phyloP scores from a whole-genome alignment of 2,797 vertebrate species.

The Hephaestus fuliginosus region DNA sequence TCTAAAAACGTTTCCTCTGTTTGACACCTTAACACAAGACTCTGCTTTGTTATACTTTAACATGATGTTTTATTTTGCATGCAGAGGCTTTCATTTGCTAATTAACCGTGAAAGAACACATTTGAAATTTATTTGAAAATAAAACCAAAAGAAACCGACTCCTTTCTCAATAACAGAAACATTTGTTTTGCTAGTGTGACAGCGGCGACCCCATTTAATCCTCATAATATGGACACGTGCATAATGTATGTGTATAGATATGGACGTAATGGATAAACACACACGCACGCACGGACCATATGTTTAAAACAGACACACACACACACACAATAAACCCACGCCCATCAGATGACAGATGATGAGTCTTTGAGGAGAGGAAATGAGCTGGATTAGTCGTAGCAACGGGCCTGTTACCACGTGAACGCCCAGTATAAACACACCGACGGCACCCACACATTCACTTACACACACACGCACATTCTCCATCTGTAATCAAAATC shows the following conservation, averaged over 20 bases:
- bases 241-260: not conserved
- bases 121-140: constrained; percentile 18
- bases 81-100: not conserved
- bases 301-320: constrained; percentile 31
- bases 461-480: constrained; percentile 8
- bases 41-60: not conserved
- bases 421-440: constrained; percentile 58
- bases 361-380: constrained; percentile 64
- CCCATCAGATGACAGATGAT: constrained; percentile 55
- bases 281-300: constrained; percentile 11
- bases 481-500: constrained; percentile 13
- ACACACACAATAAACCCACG: constrained; percentile 9
- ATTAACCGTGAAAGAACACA: not conserved
- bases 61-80: constrained; percentile 1
- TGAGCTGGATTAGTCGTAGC: constrained; percentile 62
- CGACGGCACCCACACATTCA: constrained; percentile 11
- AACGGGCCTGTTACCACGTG: constrained; percentile 54
- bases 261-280: constrained; percentile 11
- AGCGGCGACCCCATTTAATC: not conserved
- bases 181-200: not conserved
- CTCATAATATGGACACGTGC: not conserved
- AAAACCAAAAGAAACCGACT: constrained; percentile 2
- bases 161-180: not conserved
- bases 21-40: not conserved
- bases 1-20: not conserved